Evolutionary conservation across 2,797 vertebrate genomes (phyloP), one percentile per base, ranked within the genome.

Genomic region (Bufotes viridis): DNA sequence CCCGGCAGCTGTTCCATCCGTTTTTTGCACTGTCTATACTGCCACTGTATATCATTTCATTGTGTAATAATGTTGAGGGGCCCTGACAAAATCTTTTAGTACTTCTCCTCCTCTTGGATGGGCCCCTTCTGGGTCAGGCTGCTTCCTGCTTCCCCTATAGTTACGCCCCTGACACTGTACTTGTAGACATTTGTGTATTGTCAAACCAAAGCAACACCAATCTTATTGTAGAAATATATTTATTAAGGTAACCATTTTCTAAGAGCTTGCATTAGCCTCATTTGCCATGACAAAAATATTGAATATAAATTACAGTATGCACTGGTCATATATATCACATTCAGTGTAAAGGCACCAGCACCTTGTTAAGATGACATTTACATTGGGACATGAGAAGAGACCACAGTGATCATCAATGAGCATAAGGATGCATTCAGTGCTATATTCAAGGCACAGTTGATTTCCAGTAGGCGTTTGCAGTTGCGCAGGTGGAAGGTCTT

Each of bases 161-260:
- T n/a, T n/a, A n/a, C n/a, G n/a, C n/a, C n/a, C n/a, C n/a, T n/a
- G n/a, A 2, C 63, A 67, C 24, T 67, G 2, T 67, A 67, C 24
- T 13, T 67, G n/a, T 24, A 24, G 70, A 42, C 49, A 4, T 13
- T 75, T n/a, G 9, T 51, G 20, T 5, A 20, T 49, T 74, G 72
- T 49, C 34, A 58, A 58, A n/a, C 22, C 70, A 82, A 76, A 63
- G 49, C 69, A 42, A 10, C 49, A 82, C 29, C 34, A 83, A 24
- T 53, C 53, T 15, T 88, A 80, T 85, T 84, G 82, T 74, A 88
- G 84, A 88, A 88, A 88, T 88, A 88, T 81, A 88, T 88, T 88
- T 88, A 88, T 88, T 88, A 17, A 88, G 49, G 55, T 84, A 72
- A 70, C 76, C 57, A 84, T 84, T 79, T 80, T 76, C 53, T 57